Evolutionary conservation across 2,888 invertebrate species (phyloP).

Genomic region (Ormyrus thymus): DNA sequence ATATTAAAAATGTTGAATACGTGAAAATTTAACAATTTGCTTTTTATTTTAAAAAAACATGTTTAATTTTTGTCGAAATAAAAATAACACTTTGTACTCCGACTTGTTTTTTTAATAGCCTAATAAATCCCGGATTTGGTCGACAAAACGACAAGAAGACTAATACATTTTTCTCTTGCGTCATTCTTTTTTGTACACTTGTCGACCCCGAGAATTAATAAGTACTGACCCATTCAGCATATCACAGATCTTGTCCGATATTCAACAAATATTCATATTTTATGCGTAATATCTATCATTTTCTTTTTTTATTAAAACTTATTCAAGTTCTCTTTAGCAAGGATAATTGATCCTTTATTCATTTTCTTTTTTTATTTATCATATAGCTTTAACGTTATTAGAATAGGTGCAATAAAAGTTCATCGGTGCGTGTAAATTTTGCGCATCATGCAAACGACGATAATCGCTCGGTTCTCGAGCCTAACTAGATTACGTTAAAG

Average conservation of each 20-base stretch:
- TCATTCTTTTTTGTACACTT: constrained; percentile 24
- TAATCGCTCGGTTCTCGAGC: constrained; percentile 61
- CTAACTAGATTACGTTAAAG: constrained; percentile 61
- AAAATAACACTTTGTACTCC: constrained; percentile 51
- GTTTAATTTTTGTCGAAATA: constrained; percentile 39
- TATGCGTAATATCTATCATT: constrained; percentile 46
- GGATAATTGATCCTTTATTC: constrained; percentile 22
- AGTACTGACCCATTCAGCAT: constrained; percentile 66
- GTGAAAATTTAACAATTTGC: constrained; percentile 47
- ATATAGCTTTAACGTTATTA: constrained; percentile 48
- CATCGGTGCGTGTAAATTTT: constrained; percentile 65
- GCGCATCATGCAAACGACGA: constrained; percentile 64
- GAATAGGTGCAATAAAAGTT: constrained; percentile 62
- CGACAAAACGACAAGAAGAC: constrained; percentile 6
- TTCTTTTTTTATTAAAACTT: constrained; percentile 34
- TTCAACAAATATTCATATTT: constrained; percentile 56
- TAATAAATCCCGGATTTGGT: constrained; percentile 25
- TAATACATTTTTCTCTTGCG: constrained; percentile 4
- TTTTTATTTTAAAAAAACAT: constrained; percentile 29
- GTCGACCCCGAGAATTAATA: constrained; percentile 45
- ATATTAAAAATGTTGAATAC: constrained; percentile 43
- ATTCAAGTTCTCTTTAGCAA: constrained; percentile 14
- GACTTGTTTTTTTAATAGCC: constrained; percentile 36
- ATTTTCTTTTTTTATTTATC: constrained; percentile 23
- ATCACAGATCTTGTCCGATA: constrained; percentile 68